Evolutionary conservation across 2,888 invertebrate species (phyloP).

Genomic region (Strigamia crassipes): DNA sequence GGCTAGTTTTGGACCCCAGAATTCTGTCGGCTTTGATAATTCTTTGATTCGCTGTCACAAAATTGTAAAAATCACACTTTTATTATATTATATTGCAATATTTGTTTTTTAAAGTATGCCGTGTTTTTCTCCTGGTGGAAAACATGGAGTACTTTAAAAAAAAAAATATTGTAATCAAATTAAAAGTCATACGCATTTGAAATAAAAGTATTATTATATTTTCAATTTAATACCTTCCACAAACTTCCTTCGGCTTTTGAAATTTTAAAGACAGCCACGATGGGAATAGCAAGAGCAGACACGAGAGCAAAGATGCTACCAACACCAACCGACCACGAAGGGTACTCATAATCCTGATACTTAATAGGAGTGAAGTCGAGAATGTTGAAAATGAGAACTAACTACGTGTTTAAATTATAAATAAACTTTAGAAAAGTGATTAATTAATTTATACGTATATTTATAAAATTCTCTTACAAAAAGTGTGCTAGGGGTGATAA

Average conservation of each 20-base stretch:
- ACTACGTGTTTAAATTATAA: too few species aligned
- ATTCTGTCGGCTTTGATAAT: slow-evolving; percentile 55
- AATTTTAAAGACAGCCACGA: slow-evolving; percentile 65
- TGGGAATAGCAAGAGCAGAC: slow-evolving; percentile 72
- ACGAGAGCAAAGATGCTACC: slow-evolving; percentile 74
- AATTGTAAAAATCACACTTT: background rate
- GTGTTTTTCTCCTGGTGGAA: too few species aligned
- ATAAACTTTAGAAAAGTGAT: background rate
- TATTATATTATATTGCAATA: too few species aligned
- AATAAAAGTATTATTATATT: too few species aligned
- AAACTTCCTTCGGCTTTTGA: slow-evolving; percentile 46
- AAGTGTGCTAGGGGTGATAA: slow-evolving; percentile 71
- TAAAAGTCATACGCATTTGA: too few species aligned
- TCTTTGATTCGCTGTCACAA: slow-evolving; percentile 54
- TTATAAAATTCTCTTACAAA: slow-evolving; percentile 64
- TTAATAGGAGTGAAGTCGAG: slow-evolving; percentile 67
- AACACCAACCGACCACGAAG: slow-evolving; percentile 71
- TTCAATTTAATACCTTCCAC: background rate
- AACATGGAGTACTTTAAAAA: too few species aligned
- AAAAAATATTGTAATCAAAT: too few species aligned
- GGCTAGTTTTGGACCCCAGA: slow-evolving; percentile 57
- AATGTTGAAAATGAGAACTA: slow-evolving; percentile 74
- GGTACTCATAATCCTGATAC: slow-evolving; percentile 72
- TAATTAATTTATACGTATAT: background rate
- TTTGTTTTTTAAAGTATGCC: too few species aligned